These are phyloP conservation scores for Melozone crissalis DNA, from an alignment of 2,113 vertebrate genomes.

Conservation along the genomic window DNA sequence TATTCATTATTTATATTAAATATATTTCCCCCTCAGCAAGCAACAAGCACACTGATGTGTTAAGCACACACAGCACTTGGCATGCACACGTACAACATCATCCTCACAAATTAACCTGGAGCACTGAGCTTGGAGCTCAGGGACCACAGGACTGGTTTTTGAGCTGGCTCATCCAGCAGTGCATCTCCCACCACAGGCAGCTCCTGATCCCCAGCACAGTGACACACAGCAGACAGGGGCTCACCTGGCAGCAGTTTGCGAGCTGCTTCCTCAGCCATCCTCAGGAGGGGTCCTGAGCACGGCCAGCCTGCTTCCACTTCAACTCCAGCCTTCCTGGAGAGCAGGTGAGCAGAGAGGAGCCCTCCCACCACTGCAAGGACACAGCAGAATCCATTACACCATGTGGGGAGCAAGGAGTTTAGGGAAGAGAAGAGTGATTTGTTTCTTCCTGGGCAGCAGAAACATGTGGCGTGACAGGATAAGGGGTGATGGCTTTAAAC, in stretches of 20 bases:
- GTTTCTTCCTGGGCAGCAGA: not conserved
- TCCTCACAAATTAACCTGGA: not conserved
- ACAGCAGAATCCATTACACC: not conserved
- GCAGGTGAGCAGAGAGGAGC: constrained; percentile 92
- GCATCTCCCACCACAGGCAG: not conserved
- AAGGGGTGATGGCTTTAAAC: not conserved
- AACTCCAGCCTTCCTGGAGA: constrained; percentile 86
- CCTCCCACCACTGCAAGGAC: constrained; percentile 88
- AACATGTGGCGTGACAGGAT: rapidly evolving
- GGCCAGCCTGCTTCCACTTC: constrained; percentile 92
- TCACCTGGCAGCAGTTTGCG: constrained; percentile 93
- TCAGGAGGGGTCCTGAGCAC: constrained; percentile 91
- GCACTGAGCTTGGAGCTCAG: not conserved
- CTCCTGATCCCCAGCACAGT: not conserved
- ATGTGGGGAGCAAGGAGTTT: rapidly evolving
- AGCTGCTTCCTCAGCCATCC: constrained; percentile 94
- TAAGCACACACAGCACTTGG: not conserved
- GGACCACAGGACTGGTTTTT: not conserved
- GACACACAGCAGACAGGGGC: not conserved
- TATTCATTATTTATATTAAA: not conserved
- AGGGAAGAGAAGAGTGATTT: not conserved
- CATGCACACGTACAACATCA: not conserved
- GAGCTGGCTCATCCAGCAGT: not conserved
- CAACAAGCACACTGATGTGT: not conserved
- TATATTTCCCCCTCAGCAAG: not conserved